A percentile compares a stretch with the other conserved stretches of the same genome.
phyloP scores from a whole-genome alignment of 2,888 invertebrate genomes.

The Lumbricus terrestris region DNA sequence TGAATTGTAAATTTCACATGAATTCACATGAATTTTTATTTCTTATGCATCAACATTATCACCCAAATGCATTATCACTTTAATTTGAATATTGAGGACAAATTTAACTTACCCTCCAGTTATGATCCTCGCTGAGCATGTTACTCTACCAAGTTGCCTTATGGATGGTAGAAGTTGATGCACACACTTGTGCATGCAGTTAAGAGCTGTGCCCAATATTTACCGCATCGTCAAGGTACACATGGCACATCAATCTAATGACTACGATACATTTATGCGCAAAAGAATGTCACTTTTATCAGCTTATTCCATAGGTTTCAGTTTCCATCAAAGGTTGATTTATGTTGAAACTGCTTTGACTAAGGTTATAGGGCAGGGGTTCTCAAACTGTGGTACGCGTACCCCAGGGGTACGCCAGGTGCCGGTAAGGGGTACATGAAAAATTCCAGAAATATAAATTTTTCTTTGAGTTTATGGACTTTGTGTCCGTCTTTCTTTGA shows the following conservation, averaged over 20 bases:
- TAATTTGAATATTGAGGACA: too few species aligned
- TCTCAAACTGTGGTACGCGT: too few species aligned
- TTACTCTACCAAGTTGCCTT: not conserved
- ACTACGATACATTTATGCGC: too few species aligned
- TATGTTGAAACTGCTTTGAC: not conserved
- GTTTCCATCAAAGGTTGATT: not conserved
- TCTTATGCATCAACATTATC: not conserved
- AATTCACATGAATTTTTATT: not conserved
- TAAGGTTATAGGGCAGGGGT: too few species aligned
- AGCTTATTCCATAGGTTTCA: not conserved
- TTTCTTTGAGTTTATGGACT: too few species aligned
- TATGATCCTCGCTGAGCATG: not conserved
- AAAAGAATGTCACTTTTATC: too few species aligned
- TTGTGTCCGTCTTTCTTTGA: too few species aligned
- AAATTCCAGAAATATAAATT: too few species aligned
- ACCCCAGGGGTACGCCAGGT: too few species aligned
- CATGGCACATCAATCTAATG: too few species aligned
- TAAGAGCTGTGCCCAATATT: not conserved
- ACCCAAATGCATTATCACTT: not conserved
- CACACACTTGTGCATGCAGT: not conserved
- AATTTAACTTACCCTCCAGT: too few species aligned
- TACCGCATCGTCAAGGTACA: not conserved
- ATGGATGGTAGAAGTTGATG: not conserved
- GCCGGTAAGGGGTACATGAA: too few species aligned
- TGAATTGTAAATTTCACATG: not conserved